A percentile compares a stretch with the other conserved stretches of the same genome.
phyloP scores from a whole-genome alignment of 2,888 invertebrate genomes.

The Ormyrus thymus region DNA sequence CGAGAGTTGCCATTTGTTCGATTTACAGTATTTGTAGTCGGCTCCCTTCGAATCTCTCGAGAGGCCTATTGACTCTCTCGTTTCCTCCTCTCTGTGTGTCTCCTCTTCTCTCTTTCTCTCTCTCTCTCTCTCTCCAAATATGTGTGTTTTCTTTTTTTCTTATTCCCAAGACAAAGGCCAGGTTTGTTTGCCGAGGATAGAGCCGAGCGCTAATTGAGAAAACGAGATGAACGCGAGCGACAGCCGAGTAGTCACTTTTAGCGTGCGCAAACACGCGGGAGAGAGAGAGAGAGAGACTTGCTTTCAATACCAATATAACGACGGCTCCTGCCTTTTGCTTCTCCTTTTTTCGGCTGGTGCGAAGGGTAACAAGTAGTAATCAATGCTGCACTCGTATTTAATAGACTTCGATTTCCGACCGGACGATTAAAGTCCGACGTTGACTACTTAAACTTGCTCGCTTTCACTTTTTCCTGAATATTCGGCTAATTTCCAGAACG shows the following conservation, averaged over 20 bases:
- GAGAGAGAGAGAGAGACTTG: slow-evolving; percentile 15
- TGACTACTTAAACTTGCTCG: slow-evolving; percentile 9
- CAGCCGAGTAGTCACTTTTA: slow-evolving; percentile 37
- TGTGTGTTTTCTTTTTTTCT: slow-evolving; percentile 28
- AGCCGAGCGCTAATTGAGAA: slow-evolving; percentile 52
- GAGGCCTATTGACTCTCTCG: slow-evolving; percentile 51
- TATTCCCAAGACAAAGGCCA: slow-evolving; percentile 34
- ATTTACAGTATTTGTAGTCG: slow-evolving; percentile 53
- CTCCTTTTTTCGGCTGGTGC: not conserved
- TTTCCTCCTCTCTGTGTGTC: not conserved
- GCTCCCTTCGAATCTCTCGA: slow-evolving; percentile 52
- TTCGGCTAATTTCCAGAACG: no score
- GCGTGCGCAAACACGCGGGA: slow-evolving; percentile 22
- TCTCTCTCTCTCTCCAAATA: slow-evolving; percentile 29
- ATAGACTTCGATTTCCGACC: slow-evolving; percentile 10
- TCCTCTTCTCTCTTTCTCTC: slow-evolving; percentile 19
- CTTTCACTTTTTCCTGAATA: no score
- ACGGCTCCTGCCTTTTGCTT: not conserved
- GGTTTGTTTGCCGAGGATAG: slow-evolving; percentile 20
- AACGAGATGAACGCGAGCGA: slow-evolving; percentile 45
- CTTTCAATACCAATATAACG: slow-evolving; percentile 45
- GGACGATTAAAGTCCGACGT: slow-evolving; percentile 33
- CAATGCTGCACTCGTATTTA: slow-evolving; percentile 3
- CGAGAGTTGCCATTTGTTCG: slow-evolving; percentile 48
- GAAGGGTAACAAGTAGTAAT: not conserved